These are phyloP conservation scores for Paelopatides confundens DNA, from an alignment of 53 echinoderm and acorn worm species.

Conservation along the genomic window DNA sequence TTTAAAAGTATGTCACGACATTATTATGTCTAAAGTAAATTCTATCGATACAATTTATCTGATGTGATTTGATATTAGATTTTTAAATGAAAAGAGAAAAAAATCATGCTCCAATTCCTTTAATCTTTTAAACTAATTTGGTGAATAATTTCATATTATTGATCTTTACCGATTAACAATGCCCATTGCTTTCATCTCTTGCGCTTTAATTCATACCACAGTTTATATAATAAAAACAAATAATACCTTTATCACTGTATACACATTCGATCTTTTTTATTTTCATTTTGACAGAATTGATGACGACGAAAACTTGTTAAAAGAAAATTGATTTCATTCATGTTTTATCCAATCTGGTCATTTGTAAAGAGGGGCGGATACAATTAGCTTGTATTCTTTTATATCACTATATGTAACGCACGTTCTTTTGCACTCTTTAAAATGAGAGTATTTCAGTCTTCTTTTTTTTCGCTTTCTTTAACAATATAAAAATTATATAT, in stretches of 20 bases:
- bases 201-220: not conserved
- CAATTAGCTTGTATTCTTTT: too few relatives aligned
- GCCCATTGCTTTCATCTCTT: not conserved
- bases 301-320: not conserved
- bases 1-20: too few relatives aligned
- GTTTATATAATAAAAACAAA: not conserved
- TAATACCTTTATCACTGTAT: not conserved
- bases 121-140: not conserved
- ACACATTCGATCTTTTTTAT: not conserved
- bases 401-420: not conserved
- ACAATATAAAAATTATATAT: not conserved
- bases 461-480: not conserved
- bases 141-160: not conserved
- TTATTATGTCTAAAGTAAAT: too few relatives aligned
- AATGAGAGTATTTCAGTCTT: conserved; percentile 9
- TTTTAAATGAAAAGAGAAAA: not conserved
- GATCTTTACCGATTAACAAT: not conserved
- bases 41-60: too few relatives aligned
- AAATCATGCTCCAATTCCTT: not conserved
- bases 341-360: not conserved
- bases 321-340: not conserved
- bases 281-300: not conserved
- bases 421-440: not conserved
- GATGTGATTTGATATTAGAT: too few relatives aligned
- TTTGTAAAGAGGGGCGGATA: too few relatives aligned